Evolutionary conservation across 2,797 vertebrate genomes (phyloP).

Genomic region (Gallinago stenura): DNA sequence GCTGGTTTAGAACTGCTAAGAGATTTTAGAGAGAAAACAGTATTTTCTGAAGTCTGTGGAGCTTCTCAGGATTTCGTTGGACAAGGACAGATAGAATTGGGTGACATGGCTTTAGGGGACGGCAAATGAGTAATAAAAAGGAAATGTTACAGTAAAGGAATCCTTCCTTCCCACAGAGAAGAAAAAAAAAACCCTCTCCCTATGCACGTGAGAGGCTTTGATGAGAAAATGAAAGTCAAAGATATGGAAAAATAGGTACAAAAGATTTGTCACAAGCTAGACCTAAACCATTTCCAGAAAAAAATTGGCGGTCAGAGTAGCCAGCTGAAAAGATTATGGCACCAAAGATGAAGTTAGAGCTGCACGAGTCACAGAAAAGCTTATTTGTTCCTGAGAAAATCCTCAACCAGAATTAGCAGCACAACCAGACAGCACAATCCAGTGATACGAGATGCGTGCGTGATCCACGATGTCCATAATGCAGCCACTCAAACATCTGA

Average conservation of each 20-base stretch:
- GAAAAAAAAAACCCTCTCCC: background rate
- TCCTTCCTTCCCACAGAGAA: background rate
- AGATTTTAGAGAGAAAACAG: background rate
- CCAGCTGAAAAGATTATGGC: background rate
- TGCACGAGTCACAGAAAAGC: background rate
- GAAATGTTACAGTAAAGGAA: background rate
- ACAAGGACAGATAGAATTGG: background rate
- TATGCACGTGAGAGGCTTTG: background rate
- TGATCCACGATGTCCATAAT: background rate
- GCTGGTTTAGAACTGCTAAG: background rate
- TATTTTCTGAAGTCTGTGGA: rapidly evolving
- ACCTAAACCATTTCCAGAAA: background rate
- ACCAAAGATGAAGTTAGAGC: background rate
- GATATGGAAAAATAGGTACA: background rate
- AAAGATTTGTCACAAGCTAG: background rate
- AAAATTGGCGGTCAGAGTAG: background rate
- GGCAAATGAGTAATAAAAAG: background rate
- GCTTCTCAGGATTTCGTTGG: background rate
- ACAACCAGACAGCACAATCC: background rate
- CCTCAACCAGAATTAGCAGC: background rate
- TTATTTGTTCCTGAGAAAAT: background rate
- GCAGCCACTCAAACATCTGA: background rate
- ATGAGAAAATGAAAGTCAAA: background rate
- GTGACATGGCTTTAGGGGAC: background rate
- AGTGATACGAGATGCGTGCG: background rate